phyloP scores from a whole-genome alignment of 2,113 vertebrate genomes.

The Oryzias melastigma region DNA sequence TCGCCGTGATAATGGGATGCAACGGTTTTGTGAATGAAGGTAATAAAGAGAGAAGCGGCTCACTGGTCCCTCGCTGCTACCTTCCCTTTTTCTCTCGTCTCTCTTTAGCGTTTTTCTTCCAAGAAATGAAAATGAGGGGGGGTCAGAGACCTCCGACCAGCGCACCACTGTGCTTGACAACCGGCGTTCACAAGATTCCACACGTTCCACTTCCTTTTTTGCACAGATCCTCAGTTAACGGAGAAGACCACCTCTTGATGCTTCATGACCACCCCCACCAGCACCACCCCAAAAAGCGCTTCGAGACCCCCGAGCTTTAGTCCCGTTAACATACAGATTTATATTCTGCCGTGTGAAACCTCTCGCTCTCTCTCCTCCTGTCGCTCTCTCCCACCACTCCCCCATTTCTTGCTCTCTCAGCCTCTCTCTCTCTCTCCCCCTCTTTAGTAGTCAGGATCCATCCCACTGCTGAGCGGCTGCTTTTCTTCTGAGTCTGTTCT shows the following conservation, averaged over 20 bases:
- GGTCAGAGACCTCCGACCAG: constrained; percentile 77
- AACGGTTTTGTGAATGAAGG: constrained; percentile 80
- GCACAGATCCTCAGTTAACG: constrained; percentile 64
- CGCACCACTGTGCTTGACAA: constrained; percentile 74
- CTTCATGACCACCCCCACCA: constrained; percentile 54
- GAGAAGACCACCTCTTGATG: constrained; percentile 63
- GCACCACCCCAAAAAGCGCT: constrained; percentile 55
- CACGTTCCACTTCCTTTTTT: constrained; percentile 65
- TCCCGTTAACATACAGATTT: constrained; percentile 74
- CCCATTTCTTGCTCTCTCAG: constrained; percentile 52
- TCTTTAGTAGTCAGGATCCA: constrained; percentile 87
- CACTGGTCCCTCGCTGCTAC: constrained; percentile 67
- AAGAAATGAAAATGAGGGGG: constrained; percentile 68
- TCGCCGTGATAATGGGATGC: constrained; percentile 75
- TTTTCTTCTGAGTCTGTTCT: constrained; percentile 71
- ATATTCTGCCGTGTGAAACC: constrained; percentile 72
- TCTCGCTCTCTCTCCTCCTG: constrained; percentile 64
- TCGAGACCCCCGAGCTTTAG: constrained; percentile 63
- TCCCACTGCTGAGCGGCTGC: constrained; percentile 82
- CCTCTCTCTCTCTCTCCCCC: constrained; percentile 61
- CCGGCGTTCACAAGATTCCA: constrained; percentile 61
- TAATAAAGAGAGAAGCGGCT: constrained; percentile 73
- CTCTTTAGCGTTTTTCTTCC: constrained; percentile 62
- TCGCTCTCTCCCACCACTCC: constrained; percentile 58
- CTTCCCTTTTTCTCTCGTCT: constrained; percentile 54